phyloP scores from a whole-genome alignment of 2,113 vertebrate genomes.

The Cochlearius cochlearius region DNA sequence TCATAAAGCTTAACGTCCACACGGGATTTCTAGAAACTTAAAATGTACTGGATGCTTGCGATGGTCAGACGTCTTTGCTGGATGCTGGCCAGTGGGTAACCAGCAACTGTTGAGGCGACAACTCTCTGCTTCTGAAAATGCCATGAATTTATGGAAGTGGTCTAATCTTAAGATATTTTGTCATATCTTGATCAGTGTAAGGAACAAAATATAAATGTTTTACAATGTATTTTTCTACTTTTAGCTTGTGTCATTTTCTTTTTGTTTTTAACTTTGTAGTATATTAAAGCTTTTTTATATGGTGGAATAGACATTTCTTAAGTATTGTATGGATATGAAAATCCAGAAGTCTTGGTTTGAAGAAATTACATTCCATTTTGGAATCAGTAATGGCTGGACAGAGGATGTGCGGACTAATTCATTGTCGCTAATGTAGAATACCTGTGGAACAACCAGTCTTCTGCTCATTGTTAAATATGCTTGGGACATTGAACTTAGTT shows the following conservation, averaged over 20 bases:
- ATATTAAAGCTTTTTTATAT: slow-evolving; percentile 74
- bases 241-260: slow-evolving; percentile 64
- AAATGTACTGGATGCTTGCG: neutral
- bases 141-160: slow-evolving; percentile 13
- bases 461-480: slow-evolving; percentile 15
- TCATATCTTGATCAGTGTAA: slow-evolving; percentile 54
- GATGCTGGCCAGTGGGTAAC: neutral
- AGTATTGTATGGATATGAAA: slow-evolving; percentile 13
- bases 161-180: slow-evolving; percentile 52
- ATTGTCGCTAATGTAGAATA: neutral
- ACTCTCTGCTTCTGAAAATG: slow-evolving; percentile 45
- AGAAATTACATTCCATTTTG: slow-evolving; percentile 15
- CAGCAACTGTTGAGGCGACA: neutral
- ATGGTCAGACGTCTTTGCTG: neutral
- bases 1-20: neutral
- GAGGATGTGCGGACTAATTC: neutral
- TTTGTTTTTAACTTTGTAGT: slow-evolving; percentile 66
- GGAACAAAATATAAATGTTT: slow-evolving; percentile 53
- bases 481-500: slow-evolving; percentile 48
- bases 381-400: neutral
- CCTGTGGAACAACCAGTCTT: slow-evolving; percentile 58
- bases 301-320: slow-evolving; percentile 70
- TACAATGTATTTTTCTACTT: slow-evolving; percentile 74
- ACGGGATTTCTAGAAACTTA: neutral
- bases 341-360: slow-evolving; percentile 19